Conservation (phyloP, 2,113 vertebrate genomes). For the Gnathonemus longibarbis region DNA sequence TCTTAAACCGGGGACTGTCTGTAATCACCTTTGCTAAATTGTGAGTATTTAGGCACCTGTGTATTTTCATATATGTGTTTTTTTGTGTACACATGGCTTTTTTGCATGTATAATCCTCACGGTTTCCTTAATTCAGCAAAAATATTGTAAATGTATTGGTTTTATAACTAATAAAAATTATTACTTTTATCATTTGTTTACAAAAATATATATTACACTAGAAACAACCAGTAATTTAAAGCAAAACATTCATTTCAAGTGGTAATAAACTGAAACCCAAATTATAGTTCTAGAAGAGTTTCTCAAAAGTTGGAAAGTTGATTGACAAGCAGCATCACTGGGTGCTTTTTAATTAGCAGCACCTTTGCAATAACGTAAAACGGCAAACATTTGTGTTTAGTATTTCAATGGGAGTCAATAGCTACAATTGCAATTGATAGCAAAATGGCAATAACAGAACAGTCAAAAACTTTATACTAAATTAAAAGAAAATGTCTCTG, state of each 20-base stretch:
- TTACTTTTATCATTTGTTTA: no score
- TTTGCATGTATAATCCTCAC: background rate
- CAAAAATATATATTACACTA: no score
- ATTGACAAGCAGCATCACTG: background rate
- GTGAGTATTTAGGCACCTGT: background rate
- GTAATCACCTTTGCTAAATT: background rate
- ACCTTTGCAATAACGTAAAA: background rate
- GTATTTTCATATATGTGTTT: background rate
- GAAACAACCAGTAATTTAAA: no score
- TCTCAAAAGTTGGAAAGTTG: background rate
- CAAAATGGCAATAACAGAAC: background rate
- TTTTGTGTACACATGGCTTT: background rate
- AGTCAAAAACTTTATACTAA: background rate
- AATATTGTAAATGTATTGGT: background rate
- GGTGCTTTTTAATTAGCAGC: background rate
- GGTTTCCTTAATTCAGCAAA: background rate
- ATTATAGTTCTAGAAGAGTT: background rate
- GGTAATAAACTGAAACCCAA: background rate
- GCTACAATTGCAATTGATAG: background rate
- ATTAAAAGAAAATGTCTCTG: background rate
- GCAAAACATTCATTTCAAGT: no score
- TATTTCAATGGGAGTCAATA: background rate
- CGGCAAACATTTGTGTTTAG: background rate
- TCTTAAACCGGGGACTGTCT: background rate
- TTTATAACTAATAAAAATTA: no score